Conservation (phyloP, 1,140 invertebrate genomes). For the Penaeus indicus region DNA sequence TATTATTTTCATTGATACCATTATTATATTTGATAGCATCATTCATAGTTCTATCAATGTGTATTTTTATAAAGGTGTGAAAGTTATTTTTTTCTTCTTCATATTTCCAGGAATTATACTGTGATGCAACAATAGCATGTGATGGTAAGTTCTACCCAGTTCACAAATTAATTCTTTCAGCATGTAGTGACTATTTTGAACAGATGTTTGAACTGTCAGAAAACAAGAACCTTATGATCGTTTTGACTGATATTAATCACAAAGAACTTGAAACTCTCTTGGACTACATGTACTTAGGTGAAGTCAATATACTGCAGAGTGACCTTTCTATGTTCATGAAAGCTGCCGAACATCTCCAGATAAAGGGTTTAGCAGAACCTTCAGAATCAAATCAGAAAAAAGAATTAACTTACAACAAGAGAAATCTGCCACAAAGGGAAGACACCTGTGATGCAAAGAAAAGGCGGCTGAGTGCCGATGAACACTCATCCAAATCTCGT, state of each 20-base stretch:
- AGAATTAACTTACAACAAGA: background rate
- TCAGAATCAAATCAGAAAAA: background rate
- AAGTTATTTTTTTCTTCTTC: background rate
- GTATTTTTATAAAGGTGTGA: background rate
- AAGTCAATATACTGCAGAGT: constrained; percentile 31
- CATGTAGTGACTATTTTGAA: constrained; percentile 40
- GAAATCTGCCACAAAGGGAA: background rate
- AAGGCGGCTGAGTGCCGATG: background rate
- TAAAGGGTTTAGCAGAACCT: constrained; percentile 29
- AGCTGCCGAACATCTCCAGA: constrained; percentile 9
- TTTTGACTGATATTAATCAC: constrained; percentile 19
- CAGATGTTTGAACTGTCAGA: constrained; percentile 29
- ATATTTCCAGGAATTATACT: constrained; percentile 16
- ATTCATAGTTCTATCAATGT: too few species aligned
- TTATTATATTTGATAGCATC: too few species aligned
- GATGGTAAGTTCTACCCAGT: constrained; percentile 27
- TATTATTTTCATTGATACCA: too few species aligned
- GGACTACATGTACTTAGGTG: constrained; percentile 29
- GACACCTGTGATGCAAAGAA: background rate
- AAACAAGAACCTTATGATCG: constrained; percentile 4
- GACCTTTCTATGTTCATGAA: constrained; percentile 12
- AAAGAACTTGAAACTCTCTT: constrained; percentile 16
- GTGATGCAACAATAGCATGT: constrained; percentile 36
- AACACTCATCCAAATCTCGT: too few species aligned
- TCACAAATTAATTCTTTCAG: constrained; percentile 21